Evolutionary conservation across 2,113 vertebrate genomes (phyloP), one percentile per base, ranked within the genome.

Genomic region (Cercopithecus mona): DNA sequence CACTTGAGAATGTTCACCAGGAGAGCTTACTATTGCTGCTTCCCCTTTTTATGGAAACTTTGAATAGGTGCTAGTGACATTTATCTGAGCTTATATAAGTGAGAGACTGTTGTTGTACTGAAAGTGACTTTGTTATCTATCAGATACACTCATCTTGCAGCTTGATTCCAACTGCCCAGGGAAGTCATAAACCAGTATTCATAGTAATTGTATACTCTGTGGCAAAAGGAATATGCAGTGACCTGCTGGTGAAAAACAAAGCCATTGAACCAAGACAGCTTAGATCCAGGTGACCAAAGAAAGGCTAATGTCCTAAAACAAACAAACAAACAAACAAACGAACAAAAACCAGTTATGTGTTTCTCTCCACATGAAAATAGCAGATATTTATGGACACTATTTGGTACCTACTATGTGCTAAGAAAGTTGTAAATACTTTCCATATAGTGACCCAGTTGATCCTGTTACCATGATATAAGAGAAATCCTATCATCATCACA

Each of bases 131-230:
- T 86, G 22, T 57, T 40, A 76, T 79, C 45, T 80, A 20, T 52
- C 38, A 59, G 57, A 88, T 8, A 78, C n/a, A 45, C 48, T 66
- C 8, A 32, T 52, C 30, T 76, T 75, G 1, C 9, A 66, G 6
- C 45, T 80, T 85, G 38, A 73, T 89, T 64, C 13, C 23, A 79
- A 25, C n/a, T 52, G 10, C 27, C 7, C 20, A 57, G 32, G 52
- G 1, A 88, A 57, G 38, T 48, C 40, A 3, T 57, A 84, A 88
- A 94, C 27, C 16, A 25, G 8, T 20, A 6, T 18, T 64, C 13
- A 25, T 3, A 35, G 25, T 25, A 70, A 4, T 40, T 48, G 6
- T 20, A 30, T 4, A 38, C 1, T 2, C 6, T 1, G 2, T 3
- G 25, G 5, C 14, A 55, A 80, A 73, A 3, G 66, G 12, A 79